Conservation (phyloP, 2,888 invertebrate genomes). For the Pheosia gnoma region DNA sequence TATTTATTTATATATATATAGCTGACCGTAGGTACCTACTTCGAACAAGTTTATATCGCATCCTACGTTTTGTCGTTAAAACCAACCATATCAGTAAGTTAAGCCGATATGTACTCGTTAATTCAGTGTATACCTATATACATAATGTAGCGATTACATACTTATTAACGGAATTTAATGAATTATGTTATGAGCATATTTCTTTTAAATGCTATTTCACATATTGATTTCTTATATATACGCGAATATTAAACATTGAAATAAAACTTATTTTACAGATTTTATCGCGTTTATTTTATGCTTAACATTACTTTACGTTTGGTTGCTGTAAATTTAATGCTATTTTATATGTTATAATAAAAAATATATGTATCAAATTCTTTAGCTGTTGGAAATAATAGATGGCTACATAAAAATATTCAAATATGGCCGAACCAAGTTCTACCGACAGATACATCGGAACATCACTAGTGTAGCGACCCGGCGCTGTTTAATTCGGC, state of each 20-base stretch:
- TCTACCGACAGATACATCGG: too few species aligned
- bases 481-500: constrained; percentile 61
- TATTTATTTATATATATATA: neutral
- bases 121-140: neutral
- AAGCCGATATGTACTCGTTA: neutral
- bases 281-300: too few species aligned
- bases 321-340: too few species aligned
- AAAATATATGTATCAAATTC: too few species aligned
- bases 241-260: too few species aligned
- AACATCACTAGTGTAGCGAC: constrained; percentile 6
- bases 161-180: neutral
- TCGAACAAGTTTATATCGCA: neutral
- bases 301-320: too few species aligned
- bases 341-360: too few species aligned
- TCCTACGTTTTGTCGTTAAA: neutral
- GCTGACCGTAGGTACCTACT: neutral
- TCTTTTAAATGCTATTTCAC: constrained; percentile 7
- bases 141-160: neutral
- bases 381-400: too few species aligned
- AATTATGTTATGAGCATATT: constrained; percentile 6
- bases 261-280: too few species aligned
- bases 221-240: too few species aligned
- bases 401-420: too few species aligned
- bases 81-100: neutral
- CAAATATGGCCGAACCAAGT: too few species aligned